phyloP scores from a whole-genome alignment of 2,113 vertebrate genomes.

The Bostrychus sinensis region DNA sequence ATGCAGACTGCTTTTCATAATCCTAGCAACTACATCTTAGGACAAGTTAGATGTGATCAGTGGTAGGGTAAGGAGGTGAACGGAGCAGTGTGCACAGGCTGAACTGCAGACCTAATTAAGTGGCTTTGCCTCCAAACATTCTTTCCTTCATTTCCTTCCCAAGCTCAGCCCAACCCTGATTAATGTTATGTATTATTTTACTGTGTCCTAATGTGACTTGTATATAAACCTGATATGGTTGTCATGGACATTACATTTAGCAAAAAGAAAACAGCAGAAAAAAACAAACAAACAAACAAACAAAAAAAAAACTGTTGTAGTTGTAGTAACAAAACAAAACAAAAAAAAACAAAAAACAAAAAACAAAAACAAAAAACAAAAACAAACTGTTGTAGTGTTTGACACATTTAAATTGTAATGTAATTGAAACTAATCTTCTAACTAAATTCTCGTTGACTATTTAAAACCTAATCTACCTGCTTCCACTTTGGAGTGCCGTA shows the following conservation, averaged over 20 bases:
- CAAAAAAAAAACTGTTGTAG: too few species aligned
- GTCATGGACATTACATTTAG: too few species aligned
- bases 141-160: neutral
- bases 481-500: neutral
- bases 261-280: neutral
- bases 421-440: neutral
- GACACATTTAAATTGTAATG: neutral
- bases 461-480: neutral
- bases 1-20: neutral
- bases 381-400: neutral
- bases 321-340: too few species aligned
- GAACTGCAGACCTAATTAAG: neutral
- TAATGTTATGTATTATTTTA: constrained; percentile 3
- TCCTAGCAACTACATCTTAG: neutral
- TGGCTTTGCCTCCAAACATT: neutral
- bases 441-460: neutral
- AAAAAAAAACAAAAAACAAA: too few species aligned
- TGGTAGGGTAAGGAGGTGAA: too few species aligned
- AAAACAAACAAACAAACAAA: too few species aligned
- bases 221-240: too few species aligned
- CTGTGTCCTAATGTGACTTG: too few species aligned
- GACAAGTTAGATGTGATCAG: too few species aligned
- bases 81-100: neutral
- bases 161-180: neutral
- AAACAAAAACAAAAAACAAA: too few species aligned